Percentiles rank a stretch among this genome's conserved stretches.
phyloP scores from a whole-genome alignment of 2,113 vertebrate genomes.

The Oenanthe oenanthe region DNA sequence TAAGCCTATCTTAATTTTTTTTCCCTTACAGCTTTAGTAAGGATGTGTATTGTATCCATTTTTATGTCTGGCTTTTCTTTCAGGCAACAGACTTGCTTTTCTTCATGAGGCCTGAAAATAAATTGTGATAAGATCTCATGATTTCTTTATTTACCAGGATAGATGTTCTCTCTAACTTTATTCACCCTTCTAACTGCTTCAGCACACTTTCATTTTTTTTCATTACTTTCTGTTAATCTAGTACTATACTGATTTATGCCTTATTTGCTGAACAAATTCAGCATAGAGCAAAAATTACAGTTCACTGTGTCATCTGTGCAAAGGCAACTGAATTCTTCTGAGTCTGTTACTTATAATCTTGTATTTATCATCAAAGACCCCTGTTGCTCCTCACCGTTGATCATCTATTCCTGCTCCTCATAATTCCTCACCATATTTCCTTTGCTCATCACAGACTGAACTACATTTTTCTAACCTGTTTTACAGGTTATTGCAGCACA shows the following conservation, averaged over 20 bases:
- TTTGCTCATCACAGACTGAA: neutral
- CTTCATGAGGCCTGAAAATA: neutral
- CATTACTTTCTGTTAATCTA: neutral
- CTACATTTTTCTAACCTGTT: neutral
- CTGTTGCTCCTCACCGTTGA: neutral
- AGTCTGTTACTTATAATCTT: neutral
- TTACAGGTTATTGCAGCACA: neutral
- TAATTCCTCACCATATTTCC: neutral
- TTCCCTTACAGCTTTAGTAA: neutral
- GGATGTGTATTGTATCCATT: neutral
- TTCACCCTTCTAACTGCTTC: neutral
- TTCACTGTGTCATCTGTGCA: neutral
- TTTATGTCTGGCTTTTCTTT: neutral
- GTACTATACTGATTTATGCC: neutral
- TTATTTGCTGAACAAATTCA: neutral
- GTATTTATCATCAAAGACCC: neutral
- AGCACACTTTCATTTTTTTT: neutral
- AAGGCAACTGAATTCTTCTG: neutral
- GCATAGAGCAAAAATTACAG: neutral
- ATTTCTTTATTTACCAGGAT: neutral
- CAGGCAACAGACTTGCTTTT: neutral
- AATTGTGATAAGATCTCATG: neutral
- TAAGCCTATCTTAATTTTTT: neutral
- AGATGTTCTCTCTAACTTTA: neutral
- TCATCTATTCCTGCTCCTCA: neutral